Conservation (phyloP, 2,888 invertebrate species). For the Copidosoma aretas region DNA sequence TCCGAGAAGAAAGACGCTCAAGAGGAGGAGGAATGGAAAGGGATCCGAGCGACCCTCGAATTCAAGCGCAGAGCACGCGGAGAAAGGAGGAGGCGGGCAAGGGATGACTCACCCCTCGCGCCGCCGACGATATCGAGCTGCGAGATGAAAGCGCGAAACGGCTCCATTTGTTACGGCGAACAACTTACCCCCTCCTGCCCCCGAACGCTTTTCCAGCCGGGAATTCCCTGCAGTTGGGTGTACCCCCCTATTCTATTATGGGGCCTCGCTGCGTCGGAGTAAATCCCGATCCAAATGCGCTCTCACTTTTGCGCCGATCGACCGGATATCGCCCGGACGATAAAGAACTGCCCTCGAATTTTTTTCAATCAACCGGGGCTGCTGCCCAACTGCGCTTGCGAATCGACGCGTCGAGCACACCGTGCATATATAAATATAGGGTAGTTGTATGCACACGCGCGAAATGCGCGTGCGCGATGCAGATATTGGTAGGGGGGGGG, state of each 20-base stretch:
- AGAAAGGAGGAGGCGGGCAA: conserved; percentile 20
- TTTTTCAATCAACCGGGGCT: too few species aligned
- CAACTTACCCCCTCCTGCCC: conserved; percentile 29
- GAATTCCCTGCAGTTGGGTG: background rate
- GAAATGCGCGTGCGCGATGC: too few species aligned
- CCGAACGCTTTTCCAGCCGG: conserved; percentile 13
- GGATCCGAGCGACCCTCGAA: conserved; percentile 24
- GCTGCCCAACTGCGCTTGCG: too few species aligned
- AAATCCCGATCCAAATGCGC: conserved; percentile 16
- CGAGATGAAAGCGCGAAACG: conserved; percentile 33
- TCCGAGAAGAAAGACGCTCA: conserved; percentile 6
- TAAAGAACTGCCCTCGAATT: too few species aligned
- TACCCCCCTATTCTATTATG: background rate
- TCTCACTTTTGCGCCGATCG: too few species aligned
- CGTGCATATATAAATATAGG: too few species aligned
- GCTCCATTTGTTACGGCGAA: conserved; percentile 31
- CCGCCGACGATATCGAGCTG: conserved; percentile 27
- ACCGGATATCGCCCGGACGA: too few species aligned
- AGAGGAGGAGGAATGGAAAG: conserved; percentile 2
- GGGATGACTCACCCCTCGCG: conserved; percentile 9
- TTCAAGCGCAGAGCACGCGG: conserved; percentile 5
- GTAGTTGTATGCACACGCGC: too few species aligned
- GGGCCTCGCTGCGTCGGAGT: background rate
- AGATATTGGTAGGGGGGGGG: conserved; percentile 2
- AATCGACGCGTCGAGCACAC: too few species aligned